Evolutionary conservation across 2,888 invertebrate species (phyloP).

Genomic region (Operophtera brumata): DNA sequence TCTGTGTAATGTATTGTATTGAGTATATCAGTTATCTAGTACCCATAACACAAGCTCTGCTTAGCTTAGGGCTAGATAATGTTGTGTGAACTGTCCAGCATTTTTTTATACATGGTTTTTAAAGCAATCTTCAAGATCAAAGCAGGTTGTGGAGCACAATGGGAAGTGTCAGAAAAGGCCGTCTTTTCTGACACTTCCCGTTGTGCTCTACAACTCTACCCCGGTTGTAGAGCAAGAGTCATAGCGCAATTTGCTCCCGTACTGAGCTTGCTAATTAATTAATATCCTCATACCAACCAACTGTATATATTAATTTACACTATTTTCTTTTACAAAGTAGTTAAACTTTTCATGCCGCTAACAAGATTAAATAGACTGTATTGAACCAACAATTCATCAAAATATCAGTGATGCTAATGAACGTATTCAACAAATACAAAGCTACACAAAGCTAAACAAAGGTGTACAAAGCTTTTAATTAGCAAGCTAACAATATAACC

Average conservation of each 20-base stretch:
- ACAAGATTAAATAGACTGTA: neutral
- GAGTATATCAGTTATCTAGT: no score
- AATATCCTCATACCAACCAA: slow-evolving; percentile 43
- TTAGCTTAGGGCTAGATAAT: no score
- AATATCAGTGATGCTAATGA: slow-evolving; percentile 28
- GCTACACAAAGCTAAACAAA: no score
- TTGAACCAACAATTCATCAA: slow-evolving; percentile 20
- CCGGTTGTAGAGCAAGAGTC: slow-evolving; percentile 41
- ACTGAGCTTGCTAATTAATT: slow-evolving; percentile 51
- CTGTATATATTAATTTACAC: slow-evolving; percentile 44
- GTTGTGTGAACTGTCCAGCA: no score
- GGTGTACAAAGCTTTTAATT: slow-evolving; percentile 34
- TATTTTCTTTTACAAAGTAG: slow-evolving; percentile 31
- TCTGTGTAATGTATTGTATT: no score
- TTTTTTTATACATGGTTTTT: no score
- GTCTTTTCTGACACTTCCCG: slow-evolving; percentile 2
- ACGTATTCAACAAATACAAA: no score
- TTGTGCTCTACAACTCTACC: slow-evolving; percentile 25
- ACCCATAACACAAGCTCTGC: no score
- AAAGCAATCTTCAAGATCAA: no score
- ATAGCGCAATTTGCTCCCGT: slow-evolving; percentile 50
- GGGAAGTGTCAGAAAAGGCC: slow-evolving; percentile 7
- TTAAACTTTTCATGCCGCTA: slow-evolving; percentile 19
- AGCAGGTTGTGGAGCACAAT: slow-evolving; percentile 27
- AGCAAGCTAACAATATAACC: slow-evolving; percentile 32